Percentiles rank a stretch among this genome's conserved stretches.
Evolutionary conservation across 2,888 invertebrate genomes (phyloP).

Genomic region (Pollenia amentaria): DNA sequence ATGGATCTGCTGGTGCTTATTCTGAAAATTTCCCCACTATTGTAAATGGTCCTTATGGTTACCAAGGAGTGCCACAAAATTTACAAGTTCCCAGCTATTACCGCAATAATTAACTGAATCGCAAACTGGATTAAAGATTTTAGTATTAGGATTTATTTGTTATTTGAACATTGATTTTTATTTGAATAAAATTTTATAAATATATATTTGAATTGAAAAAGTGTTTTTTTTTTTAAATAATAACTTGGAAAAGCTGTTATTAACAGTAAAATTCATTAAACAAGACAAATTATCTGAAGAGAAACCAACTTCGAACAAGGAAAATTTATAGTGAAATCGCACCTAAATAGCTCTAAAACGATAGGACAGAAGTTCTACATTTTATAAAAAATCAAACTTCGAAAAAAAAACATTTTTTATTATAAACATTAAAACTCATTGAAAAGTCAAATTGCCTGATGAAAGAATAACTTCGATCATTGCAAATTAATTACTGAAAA

Average conservation of each 20-base stretch:
- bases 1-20: conserved; percentile 57
- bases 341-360: too few relatives aligned
- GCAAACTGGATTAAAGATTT: background rate
- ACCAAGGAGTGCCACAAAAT: conserved; percentile 47
- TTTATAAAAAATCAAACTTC: too few relatives aligned
- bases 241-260: background rate
- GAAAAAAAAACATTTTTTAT: too few relatives aligned
- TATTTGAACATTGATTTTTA: conserved; percentile 3
- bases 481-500: too few relatives aligned
- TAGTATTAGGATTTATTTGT: conserved; percentile 21
- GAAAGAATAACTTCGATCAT: too few relatives aligned
- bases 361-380: too few relatives aligned
- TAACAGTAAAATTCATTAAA: too few relatives aligned
- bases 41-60: conserved; percentile 61
- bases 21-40: conserved; percentile 61
- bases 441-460: too few relatives aligned
- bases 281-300: too few relatives aligned
- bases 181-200: conserved; percentile 3
- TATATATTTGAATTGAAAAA: background rate
- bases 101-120: conserved; percentile 30
- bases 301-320: too few relatives aligned
- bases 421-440: too few relatives aligned
- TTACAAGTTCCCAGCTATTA: conserved; percentile 58
- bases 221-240: background rate
- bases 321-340: too few relatives aligned